These are phyloP conservation scores for Euclidia mi DNA, from an alignment of 2,888 invertebrate genomes.

Conservation along the genomic window DNA sequence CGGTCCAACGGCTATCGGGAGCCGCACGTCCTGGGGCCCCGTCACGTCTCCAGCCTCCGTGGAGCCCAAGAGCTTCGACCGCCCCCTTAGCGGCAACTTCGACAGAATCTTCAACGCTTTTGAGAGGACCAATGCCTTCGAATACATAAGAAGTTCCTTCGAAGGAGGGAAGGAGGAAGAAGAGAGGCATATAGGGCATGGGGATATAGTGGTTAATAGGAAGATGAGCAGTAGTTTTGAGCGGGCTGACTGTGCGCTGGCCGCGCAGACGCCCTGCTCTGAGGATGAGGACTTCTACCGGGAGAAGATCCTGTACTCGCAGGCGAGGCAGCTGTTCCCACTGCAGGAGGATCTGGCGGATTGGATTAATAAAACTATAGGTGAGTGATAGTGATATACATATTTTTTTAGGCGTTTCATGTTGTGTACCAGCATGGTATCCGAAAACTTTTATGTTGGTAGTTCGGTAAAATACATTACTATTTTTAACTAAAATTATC, in stretches of 20 bases:
- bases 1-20: slow-evolving; percentile 84
- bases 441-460: no score
- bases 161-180: slow-evolving; percentile 65
- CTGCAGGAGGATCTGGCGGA: slow-evolving; percentile 96
- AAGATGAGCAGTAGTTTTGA: slow-evolving; percentile 85
- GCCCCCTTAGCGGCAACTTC: slow-evolving; percentile 85
- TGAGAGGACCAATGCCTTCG: slow-evolving; percentile 87
- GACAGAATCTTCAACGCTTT: slow-evolving; percentile 88
- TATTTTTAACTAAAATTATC: no score
- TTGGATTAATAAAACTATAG: slow-evolving; percentile 96
- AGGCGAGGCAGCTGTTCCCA: slow-evolving; percentile 94
- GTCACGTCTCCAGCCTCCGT: slow-evolving; percentile 82
- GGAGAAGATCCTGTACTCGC: slow-evolving; percentile 93
- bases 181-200: slow-evolving; percentile 78
- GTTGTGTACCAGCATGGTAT: no score
- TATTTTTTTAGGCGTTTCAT: background rate
- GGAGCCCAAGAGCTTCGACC: slow-evolving; percentile 76
- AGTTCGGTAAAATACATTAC: no score
- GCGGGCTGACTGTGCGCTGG: slow-evolving; percentile 86
- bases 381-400: slow-evolving; percentile 87
- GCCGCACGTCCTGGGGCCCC: slow-evolving; percentile 91
- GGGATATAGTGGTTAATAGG: slow-evolving; percentile 83
- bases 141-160: slow-evolving; percentile 73
- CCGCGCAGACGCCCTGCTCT: slow-evolving; percentile 84
- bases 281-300: slow-evolving; percentile 93